A percentile compares a stretch with the other conserved stretches of the same genome.
Evolutionary conservation across 2,888 invertebrate genomes (phyloP).

Genomic region (Ceriagrion tenellum): DNA sequence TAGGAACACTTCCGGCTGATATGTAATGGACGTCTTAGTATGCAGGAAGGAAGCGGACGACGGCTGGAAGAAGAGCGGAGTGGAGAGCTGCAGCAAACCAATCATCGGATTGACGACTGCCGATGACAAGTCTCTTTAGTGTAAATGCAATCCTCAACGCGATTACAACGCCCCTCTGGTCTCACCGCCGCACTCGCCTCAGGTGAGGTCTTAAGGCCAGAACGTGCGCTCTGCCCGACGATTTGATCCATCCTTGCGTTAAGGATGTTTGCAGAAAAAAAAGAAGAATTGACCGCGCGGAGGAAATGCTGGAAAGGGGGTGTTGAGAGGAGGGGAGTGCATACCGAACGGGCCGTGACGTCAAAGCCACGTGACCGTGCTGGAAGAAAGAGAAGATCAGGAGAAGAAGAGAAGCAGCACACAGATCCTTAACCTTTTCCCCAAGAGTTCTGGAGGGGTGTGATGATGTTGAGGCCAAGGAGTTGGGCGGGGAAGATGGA

Average conservation of each 20-base stretch:
- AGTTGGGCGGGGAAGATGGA: background rate
- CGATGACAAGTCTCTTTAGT: no score
- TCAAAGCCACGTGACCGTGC: conserved; percentile 53
- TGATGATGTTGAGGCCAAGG: conserved; percentile 10
- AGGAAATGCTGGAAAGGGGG: conserved; percentile 27
- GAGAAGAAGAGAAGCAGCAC: background rate
- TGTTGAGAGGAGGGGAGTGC: background rate
- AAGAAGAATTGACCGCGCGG: conserved; percentile 8
- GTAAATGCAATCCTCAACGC: no score
- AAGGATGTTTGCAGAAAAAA: conserved; percentile 36
- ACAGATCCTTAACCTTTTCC: conserved; percentile 64
- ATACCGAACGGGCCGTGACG: conserved; percentile 64
- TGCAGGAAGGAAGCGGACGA: no score
- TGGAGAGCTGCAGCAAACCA: no score
- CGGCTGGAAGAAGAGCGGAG: no score
- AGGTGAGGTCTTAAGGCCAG: no score
- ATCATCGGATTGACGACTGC: no score
- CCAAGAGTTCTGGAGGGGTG: background rate
- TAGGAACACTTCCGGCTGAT: no score
- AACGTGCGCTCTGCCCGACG: no score
- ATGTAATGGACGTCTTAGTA: no score
- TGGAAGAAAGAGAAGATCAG: background rate
- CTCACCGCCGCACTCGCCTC: no score
- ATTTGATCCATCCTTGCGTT: conserved; percentile 25
- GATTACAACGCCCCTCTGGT: no score